Conservation (phyloP, 2,888 invertebrate species). For the Polyploca ridens region DNA sequence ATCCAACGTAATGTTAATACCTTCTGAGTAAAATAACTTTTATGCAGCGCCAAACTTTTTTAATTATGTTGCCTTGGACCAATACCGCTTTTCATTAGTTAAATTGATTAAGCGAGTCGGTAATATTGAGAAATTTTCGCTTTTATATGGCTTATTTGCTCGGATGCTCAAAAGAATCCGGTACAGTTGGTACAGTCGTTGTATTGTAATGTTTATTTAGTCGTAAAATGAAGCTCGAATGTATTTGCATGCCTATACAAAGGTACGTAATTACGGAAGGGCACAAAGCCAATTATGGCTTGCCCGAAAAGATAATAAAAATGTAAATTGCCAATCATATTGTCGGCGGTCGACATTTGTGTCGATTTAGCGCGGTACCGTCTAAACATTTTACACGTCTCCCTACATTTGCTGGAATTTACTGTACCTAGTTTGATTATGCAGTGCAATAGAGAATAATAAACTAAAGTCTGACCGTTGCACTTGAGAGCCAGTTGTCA, state of each 20-base stretch:
- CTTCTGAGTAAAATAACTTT: constrained; percentile 34
- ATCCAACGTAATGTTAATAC: constrained; percentile 28
- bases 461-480: no score
- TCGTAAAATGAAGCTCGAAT: constrained; percentile 12
- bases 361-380: constrained; percentile 33
- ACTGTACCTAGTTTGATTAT: no score
- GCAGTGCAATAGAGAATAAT: no score
- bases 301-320: constrained; percentile 49
- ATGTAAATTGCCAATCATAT: constrained; percentile 59
- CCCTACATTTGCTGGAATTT: background rate
- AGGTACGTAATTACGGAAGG: constrained; percentile 37
- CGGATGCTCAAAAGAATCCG: constrained; percentile 8
- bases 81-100: constrained; percentile 36
- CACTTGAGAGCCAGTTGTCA: background rate
- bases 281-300: constrained; percentile 41
- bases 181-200: background rate
- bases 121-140: constrained; percentile 29
- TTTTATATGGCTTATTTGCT: constrained; percentile 18
- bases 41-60: constrained; percentile 43
- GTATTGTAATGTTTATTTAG: background rate
- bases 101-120: constrained; percentile 27
- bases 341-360: constrained; percentile 35
- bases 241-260: constrained; percentile 22
- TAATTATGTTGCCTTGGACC: constrained; percentile 48
- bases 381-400: constrained; percentile 27